A percentile compares a stretch with the other conserved stretches of the same genome.
These are phyloP conservation scores for Sinopyrophorus schimmeli DNA, from an alignment of 2,888 invertebrate genomes.

Conservation along the genomic window DNA sequence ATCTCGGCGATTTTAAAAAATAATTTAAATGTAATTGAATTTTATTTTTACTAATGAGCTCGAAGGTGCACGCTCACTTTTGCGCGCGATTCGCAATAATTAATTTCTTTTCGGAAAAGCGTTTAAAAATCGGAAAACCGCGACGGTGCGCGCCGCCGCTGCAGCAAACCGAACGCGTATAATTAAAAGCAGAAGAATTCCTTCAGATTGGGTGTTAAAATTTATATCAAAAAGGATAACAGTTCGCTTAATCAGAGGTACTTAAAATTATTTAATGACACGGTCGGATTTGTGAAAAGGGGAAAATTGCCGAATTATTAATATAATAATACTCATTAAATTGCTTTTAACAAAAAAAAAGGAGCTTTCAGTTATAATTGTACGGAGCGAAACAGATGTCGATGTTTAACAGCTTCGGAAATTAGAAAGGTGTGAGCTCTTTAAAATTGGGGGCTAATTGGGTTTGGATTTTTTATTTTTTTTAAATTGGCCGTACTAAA, in stretches of 20 bases:
- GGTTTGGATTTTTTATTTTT: too few species aligned
- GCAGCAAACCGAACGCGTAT: too few species aligned
- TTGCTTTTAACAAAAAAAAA: constrained; percentile 15
- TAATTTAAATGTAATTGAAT: too few species aligned
- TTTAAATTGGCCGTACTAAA: too few species aligned
- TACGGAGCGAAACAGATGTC: constrained; percentile 34
- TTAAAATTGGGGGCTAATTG: too few species aligned
- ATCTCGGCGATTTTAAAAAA: too few species aligned
- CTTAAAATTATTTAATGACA: constrained; percentile 11
- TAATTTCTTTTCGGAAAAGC: too few species aligned
- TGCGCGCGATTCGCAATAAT: too few species aligned
- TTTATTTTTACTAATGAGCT: too few species aligned
- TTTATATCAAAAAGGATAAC: constrained; percentile 12
- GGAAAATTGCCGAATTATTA: constrained; percentile 24
- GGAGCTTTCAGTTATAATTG: constrained; percentile 29
- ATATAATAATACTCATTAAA: constrained; percentile 19
- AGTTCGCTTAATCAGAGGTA: constrained; percentile 17
- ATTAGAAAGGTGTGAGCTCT: constrained; percentile 31
- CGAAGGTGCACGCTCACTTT: too few species aligned
- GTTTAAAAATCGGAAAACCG: too few species aligned
- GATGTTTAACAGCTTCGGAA: constrained; percentile 24
- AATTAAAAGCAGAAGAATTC: constrained; percentile 15
- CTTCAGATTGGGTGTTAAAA: constrained; percentile 19
- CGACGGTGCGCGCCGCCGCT: too few species aligned
- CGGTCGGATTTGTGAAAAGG: constrained; percentile 18